Conservation (phyloP, 2,113 vertebrate genomes). For the Callaeas wilsoni region DNA sequence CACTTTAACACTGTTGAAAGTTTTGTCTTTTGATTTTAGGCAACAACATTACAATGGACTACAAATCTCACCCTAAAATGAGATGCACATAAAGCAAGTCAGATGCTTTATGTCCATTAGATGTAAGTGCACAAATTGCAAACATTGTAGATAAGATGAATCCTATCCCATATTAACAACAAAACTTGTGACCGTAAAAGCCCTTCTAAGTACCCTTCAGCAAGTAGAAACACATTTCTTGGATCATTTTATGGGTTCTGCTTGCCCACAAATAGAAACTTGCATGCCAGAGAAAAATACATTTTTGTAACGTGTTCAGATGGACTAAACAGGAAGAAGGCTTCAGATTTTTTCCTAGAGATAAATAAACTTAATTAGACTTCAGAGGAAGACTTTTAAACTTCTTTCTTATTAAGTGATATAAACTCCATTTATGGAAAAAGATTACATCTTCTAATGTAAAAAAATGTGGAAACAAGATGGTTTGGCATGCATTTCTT, state of each 20-base stretch:
- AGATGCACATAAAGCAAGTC: not conserved
- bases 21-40: not conserved
- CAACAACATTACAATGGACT: not conserved
- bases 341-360: not conserved
- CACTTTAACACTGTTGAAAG: not conserved
- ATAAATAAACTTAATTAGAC: not conserved
- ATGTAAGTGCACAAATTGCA: not conserved
- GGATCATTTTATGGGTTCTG: not conserved
- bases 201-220: fast-evolving
- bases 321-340: not conserved
- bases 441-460: not conserved
- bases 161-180: not conserved
- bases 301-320: not conserved
- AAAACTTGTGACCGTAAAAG: not conserved
- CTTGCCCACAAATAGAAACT: not conserved
- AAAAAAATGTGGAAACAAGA: constrained; percentile 22
- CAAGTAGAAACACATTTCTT: not conserved
- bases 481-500: constrained; percentile 38
- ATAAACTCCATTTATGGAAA: constrained; percentile 33
- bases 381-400: not conserved
- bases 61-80: not conserved
- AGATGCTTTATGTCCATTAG: not conserved
- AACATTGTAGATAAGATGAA: not conserved
- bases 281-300: not conserved
- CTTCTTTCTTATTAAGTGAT: not conserved